Percentiles rank a stretch among this genome's conserved stretches.
These are phyloP conservation scores for Tetramorium simillimum DNA, from an alignment of 1,140 invertebrate species.

Conservation along the genomic window DNA sequence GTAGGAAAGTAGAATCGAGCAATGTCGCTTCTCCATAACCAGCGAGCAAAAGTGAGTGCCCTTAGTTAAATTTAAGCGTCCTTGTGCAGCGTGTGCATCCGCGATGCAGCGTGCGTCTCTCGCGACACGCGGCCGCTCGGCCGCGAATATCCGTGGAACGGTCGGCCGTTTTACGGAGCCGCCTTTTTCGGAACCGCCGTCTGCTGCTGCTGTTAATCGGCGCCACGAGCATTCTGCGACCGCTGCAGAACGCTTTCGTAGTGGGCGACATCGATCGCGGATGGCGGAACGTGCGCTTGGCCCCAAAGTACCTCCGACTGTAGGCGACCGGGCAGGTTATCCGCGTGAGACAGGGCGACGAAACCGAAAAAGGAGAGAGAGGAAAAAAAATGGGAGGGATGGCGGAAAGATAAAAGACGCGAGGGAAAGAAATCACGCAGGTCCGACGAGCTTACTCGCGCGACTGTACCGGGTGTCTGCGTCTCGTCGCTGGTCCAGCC, in stretches of 20 bases:
- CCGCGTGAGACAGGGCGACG: constrained; percentile 42
- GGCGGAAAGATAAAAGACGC: constrained; percentile 10
- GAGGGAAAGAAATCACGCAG: constrained; percentile 38
- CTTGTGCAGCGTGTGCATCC: neutral
- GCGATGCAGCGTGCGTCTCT: neutral
- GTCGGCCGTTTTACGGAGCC: neutral
- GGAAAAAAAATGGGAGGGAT: neutral
- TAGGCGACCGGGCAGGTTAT: constrained; percentile 25
- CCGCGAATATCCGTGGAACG: constrained; percentile 23
- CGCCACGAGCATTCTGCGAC: constrained; percentile 53
- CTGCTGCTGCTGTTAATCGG: constrained; percentile 33
- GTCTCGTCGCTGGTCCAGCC: constrained; percentile 29
- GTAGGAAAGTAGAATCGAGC: neutral
- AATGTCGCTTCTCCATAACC: neutral
- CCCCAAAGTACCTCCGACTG: constrained; percentile 28
- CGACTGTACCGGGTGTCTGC: constrained; percentile 78
- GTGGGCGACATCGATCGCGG: constrained; percentile 56
- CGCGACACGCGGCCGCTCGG: neutral
- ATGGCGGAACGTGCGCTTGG: constrained; percentile 31
- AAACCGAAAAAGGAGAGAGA: constrained; percentile 33
- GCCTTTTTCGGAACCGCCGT: constrained; percentile 43
- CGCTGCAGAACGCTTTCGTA: constrained; percentile 46
- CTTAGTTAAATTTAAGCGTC: constrained; percentile 38
- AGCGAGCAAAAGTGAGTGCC: neutral
- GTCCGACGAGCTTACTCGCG: constrained; percentile 68